Evolutionary conservation across 1,140 invertebrate species (phyloP).

Genomic region (Caenorhabditis remanei): DNA sequence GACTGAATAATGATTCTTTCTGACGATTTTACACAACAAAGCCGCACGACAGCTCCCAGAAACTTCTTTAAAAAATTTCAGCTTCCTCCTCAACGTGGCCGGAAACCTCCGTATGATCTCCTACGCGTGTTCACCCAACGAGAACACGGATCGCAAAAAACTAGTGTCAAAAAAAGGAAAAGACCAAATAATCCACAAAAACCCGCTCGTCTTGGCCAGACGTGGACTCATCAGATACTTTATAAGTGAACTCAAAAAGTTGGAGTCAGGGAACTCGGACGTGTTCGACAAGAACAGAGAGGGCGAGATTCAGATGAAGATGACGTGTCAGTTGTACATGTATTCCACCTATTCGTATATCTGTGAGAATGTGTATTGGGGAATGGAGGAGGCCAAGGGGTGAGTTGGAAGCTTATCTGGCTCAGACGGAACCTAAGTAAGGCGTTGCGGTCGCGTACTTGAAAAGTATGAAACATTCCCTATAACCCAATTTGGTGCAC

Average conservation of each 20-base stretch:
- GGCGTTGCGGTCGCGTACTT: too few species aligned
- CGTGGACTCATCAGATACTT: background rate
- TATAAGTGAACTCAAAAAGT: background rate
- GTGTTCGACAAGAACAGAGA: background rate
- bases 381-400: background rate
- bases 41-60: too few species aligned
- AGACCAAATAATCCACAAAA: background rate
- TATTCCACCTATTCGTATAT: constrained; percentile 23
- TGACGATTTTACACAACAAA: background rate
- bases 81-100: background rate
- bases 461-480: too few species aligned
- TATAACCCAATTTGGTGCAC: too few species aligned
- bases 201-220: background rate
- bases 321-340: background rate
- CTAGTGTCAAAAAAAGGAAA: background rate
- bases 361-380: constrained; percentile 46
- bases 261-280: background rate
- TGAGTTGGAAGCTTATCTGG: background rate
- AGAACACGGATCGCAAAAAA: constrained; percentile 5
- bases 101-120: background rate
- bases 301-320: background rate
- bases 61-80: too few species aligned
- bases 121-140: background rate
- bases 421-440: background rate
- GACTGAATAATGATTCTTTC: too few species aligned